These are phyloP conservation scores for Branchellion lobata DNA, from an alignment of 2,888 invertebrate genomes.

Conservation along the genomic window DNA sequence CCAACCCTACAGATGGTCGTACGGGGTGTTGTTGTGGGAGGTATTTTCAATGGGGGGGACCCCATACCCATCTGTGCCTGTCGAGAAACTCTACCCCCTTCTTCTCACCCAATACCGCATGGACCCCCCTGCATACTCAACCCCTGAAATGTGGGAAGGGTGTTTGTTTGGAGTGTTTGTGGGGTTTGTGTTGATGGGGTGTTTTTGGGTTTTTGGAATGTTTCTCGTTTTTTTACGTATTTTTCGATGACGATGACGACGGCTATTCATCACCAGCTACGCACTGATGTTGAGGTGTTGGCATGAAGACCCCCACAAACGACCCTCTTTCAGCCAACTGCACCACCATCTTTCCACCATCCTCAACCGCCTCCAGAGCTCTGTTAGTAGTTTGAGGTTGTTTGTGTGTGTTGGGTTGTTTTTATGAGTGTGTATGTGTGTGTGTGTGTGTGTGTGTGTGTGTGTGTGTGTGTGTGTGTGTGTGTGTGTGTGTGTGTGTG, in stretches of 20 bases:
- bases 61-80: constrained; percentile 65
- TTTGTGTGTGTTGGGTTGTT: background rate
- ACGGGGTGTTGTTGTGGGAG: constrained; percentile 47
- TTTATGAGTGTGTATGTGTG: background rate
- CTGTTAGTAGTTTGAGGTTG: background rate
- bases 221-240: background rate
- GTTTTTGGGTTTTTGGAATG: background rate
- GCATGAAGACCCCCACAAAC: background rate
- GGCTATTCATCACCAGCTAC: background rate
- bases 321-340: background rate
- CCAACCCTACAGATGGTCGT: constrained; percentile 47
- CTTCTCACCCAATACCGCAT: constrained; percentile 87
- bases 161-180: background rate
- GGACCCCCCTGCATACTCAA: constrained; percentile 92
- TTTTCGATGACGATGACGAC: background rate
- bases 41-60: constrained; percentile 47
- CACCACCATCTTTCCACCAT: background rate
- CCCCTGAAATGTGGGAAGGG: constrained; percentile 76
- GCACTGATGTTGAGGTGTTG: background rate
- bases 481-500: too few relatives aligned
- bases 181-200: background rate
- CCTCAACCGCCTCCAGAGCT: background rate
- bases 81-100: constrained; percentile 87
- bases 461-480: background rate
- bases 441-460: background rate